Conservation (phyloP, 2,888 invertebrate species). For the Ceriagrion tenellum region DNA sequence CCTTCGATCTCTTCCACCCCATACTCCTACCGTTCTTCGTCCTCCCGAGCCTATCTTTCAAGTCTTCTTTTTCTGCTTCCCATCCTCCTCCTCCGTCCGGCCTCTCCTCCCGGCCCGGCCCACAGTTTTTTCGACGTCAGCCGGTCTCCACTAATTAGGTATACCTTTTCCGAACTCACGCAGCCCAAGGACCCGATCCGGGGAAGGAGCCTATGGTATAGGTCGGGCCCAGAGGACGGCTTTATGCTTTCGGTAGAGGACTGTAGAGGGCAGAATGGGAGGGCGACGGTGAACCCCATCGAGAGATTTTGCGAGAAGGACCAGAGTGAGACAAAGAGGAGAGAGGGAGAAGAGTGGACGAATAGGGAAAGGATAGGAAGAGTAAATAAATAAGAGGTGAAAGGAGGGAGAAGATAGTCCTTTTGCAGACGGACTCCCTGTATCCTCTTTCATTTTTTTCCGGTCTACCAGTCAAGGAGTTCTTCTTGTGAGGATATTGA, state of each 20-base stretch:
- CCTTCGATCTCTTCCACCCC: background rate
- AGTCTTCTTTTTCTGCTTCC: background rate
- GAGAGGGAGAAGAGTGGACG: background rate
- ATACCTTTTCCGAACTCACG: slow-evolving; percentile 66
- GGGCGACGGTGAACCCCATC: background rate
- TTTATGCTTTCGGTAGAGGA: background rate
- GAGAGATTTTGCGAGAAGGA: background rate
- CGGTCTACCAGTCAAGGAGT: background rate
- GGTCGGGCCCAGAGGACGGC: slow-evolving; percentile 43
- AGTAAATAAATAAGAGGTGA: background rate
- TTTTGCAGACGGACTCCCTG: background rate
- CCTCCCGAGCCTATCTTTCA: background rate
- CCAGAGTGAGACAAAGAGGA: background rate
- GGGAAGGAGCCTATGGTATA: slow-evolving; percentile 45
- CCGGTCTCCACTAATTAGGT: slow-evolving; percentile 64
- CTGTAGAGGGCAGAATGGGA: background rate
- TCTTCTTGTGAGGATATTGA: background rate
- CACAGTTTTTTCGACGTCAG: slow-evolving; percentile 62
- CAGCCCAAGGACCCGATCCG: slow-evolving; percentile 55
- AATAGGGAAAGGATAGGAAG: background rate
- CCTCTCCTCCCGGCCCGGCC: background rate
- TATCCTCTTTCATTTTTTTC: background rate
- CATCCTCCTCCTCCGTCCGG: background rate
- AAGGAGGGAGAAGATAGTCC: background rate
- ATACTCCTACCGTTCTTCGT: background rate